Evolutionary conservation across 2,113 vertebrate genomes (phyloP).

Genomic region (Columba janthina): DNA sequence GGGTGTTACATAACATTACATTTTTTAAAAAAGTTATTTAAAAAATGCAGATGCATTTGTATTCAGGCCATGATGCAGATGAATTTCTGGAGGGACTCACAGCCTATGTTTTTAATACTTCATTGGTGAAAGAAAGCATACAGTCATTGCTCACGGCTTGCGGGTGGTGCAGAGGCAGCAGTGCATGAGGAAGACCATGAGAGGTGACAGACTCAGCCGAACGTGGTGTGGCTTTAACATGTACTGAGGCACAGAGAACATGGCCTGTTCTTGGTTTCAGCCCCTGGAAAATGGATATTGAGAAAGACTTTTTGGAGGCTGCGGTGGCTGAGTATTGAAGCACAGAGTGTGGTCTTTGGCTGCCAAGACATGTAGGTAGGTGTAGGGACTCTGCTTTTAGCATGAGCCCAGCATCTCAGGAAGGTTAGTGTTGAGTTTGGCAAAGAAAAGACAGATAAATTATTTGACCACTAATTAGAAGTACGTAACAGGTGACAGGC

Average conservation of each 20-base stretch:
- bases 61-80: background rate
- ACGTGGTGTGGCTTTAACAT: fast-evolving
- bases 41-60: background rate
- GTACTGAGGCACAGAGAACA: background rate
- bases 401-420: fast-evolving
- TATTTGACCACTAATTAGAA: background rate
- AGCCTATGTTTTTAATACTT: background rate
- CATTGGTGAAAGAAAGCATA: background rate
- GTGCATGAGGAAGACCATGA: background rate
- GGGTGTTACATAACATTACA: background rate
- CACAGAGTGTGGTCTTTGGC: background rate
- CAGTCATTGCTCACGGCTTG: background rate
- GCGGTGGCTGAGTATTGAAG: fast-evolving
- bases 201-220: fast-evolving
- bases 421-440: background rate
- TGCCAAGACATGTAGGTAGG: background rate
- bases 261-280: fast-evolving
- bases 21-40: background rate
- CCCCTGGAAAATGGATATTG: background rate
- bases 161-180: background rate
- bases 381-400: background rate
- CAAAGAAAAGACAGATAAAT: background rate
- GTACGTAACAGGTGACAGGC: background rate
- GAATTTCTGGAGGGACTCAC: background rate
- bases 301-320: background rate